Percentiles rank a stretch among this genome's conserved stretches.
These are phyloP conservation scores for Lepus americanus DNA, from an alignment of 2,113 vertebrate genomes.

Conservation along the genomic window DNA sequence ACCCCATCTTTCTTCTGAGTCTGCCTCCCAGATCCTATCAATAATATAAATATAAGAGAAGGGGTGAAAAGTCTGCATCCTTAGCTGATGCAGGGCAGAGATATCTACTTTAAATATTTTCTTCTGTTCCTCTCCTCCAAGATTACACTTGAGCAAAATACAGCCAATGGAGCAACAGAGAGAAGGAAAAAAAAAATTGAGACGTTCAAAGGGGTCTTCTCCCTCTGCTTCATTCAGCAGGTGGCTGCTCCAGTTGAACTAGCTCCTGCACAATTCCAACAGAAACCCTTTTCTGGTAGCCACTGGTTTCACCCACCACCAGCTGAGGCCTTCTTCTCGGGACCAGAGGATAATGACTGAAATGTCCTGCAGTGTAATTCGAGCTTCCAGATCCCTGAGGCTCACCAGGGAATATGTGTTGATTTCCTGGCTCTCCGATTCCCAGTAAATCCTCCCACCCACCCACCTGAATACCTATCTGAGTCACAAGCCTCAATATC, in stretches of 20 bases:
- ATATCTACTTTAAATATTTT: conserved; percentile 22
- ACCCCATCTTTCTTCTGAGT: conserved; percentile 77
- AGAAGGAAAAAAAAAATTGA: not conserved
- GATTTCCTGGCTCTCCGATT: not conserved
- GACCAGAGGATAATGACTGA: not conserved
- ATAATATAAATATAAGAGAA: conserved; percentile 76
- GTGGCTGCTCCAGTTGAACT: not conserved
- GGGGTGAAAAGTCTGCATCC: conserved; percentile 55
- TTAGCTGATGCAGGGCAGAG: conserved; percentile 47
- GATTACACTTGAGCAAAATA: conserved; percentile 19
- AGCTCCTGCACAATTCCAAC: not conserved
- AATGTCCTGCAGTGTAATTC: not conserved
- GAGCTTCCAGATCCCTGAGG: not conserved
- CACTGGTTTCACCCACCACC: not conserved
- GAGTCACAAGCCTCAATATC: not conserved
- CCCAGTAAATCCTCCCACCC: not conserved
- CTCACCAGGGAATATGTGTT: no score
- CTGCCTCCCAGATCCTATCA: conserved; percentile 72
- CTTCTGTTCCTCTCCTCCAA: conserved; percentile 5
- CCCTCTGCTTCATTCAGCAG: not conserved
- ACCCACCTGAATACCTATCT: not conserved
- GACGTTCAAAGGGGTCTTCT: not conserved
- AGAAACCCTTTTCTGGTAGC: not conserved
- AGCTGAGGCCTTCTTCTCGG: not conserved
- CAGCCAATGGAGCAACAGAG: not conserved